Evolutionary conservation across 1,140 invertebrate genomes (phyloP).

Genomic region (Habropoda laboriosa): DNA sequence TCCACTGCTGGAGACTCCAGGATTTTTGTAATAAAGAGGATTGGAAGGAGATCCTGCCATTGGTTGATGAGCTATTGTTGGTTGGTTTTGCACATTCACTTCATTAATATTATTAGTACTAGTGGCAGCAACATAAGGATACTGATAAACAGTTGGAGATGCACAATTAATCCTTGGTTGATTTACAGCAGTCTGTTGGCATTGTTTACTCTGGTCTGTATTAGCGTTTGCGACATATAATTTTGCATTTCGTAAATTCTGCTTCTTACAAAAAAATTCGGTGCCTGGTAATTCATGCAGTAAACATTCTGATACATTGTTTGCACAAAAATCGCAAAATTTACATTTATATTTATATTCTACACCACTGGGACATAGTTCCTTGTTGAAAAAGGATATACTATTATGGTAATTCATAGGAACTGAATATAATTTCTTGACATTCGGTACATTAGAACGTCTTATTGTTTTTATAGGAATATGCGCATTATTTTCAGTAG

Average conservation of each 20-base stretch:
- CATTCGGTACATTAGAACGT: not conserved
- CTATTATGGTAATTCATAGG: not conserved
- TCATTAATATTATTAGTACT: not conserved
- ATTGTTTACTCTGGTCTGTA: not conserved
- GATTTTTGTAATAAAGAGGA: not conserved
- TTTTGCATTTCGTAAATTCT: too few species aligned
- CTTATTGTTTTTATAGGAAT: too few species aligned
- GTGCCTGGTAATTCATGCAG: not conserved
- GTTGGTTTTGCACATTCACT: not conserved
- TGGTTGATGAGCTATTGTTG: not conserved
- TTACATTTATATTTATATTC: not conserved
- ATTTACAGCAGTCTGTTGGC: not conserved
- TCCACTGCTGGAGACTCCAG: not conserved
- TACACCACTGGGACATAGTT: too few species aligned
- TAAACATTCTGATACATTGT: not conserved
- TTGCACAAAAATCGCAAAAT: not conserved
- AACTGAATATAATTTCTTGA: rapidly evolving
- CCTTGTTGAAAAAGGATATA: too few species aligned
- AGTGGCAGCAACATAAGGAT: not conserved
- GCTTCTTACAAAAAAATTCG: not conserved
- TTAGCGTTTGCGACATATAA: not conserved
- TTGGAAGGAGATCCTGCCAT: not conserved
- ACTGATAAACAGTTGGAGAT: not conserved
- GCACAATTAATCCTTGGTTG: not conserved
- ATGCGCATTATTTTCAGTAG: too few species aligned